Evolutionary conservation across 2,113 vertebrate species (phyloP), one percentile per base, ranked within the genome.

Genomic region (Oreocharis arfaki): DNA sequence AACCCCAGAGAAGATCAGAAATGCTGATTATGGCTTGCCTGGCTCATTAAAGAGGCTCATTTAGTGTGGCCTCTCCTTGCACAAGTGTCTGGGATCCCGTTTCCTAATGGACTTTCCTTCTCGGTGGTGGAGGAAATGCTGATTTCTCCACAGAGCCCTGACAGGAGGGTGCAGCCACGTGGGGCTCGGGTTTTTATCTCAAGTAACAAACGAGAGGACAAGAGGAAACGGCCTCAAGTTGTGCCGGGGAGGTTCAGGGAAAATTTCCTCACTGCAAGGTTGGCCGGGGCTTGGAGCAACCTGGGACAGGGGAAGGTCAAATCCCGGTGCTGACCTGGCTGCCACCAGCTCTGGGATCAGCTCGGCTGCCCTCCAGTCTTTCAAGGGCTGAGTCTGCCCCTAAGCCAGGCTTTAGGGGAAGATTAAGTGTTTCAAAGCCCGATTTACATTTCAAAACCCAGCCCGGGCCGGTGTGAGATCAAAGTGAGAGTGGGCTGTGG

Each of bases 401-500:
- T 71, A 28, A 41, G 26, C 42, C 52, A 56, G 67, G 90, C 67
- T 94, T 93, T 65, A 95, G 71, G 53, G 64, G 41, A 59, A 95
- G 95, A 96, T 97, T 96, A 96, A 67, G n/a, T 53, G 77, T 90
- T 96, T 84, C 81, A 57, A 93, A 94, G 75, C 52, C n/a, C 17
- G 4, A 94, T 97, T 97, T 97, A 47, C 96, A 96, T 84, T 97
- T 97, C 96, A 97, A 94, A 96, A 96, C 33, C n/a, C 77, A 89
- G 26, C 68, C 86, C 11, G n/a, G 77, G 84, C 53, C 88, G 78
- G 63, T 71, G 42, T 46, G 61, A 84, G 94, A 96, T 97, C 94
- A 92, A 96, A 96, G 93, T 28, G 46, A 46, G 90, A 84, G 77
- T 47, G 57, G 71, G 67, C 73, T 92, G 94, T 94, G 84, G 89